Conservation (phyloP, 2,113 vertebrate genomes). For the Pseudorhombus dupliciocellatus region DNA sequence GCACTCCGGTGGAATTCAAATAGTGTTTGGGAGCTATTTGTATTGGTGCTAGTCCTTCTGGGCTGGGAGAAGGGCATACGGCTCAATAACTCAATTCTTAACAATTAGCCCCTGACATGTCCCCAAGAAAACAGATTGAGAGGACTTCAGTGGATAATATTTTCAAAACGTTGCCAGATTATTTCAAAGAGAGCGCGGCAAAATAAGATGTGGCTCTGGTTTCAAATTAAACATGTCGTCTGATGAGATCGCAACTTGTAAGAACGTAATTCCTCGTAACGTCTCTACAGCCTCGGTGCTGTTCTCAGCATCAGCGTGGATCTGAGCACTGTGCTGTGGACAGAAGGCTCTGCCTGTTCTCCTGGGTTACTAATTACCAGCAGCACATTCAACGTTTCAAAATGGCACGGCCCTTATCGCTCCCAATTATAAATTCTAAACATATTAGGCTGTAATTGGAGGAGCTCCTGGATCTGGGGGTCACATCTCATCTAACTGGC, state of each 20-base stretch:
- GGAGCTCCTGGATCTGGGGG: conserved; percentile 29
- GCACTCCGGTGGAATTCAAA: conserved; percentile 77
- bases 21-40: conserved; percentile 76
- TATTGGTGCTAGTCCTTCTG: conserved; percentile 79
- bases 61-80: conserved; percentile 78
- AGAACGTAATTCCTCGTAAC: conserved; percentile 39
- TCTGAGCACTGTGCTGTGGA: conserved; percentile 36
- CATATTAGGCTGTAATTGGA: conserved; percentile 48
- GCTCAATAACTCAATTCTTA: conserved; percentile 84
- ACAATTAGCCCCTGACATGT: conserved; percentile 84
- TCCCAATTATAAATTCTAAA: conserved; percentile 64
- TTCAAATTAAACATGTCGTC: conserved; percentile 32
- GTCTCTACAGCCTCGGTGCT: conserved; percentile 52
- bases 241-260: conserved; percentile 56
- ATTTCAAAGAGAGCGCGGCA: conserved; percentile 37
- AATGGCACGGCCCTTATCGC: conserved; percentile 52
- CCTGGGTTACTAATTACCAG: conserved; percentile 60
- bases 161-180: conserved; percentile 61
- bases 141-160: conserved; percentile 69
- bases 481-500: conserved; percentile 42
- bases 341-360: conserved; percentile 25
- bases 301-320: conserved; percentile 57
- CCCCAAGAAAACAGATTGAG: conserved; percentile 71
- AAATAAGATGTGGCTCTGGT: conserved; percentile 37
- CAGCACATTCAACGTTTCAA: conserved; percentile 53